Base-by-base conservation (phyloP, 2,797 vertebrate species). In the Helostoma temminkii region DNA sequence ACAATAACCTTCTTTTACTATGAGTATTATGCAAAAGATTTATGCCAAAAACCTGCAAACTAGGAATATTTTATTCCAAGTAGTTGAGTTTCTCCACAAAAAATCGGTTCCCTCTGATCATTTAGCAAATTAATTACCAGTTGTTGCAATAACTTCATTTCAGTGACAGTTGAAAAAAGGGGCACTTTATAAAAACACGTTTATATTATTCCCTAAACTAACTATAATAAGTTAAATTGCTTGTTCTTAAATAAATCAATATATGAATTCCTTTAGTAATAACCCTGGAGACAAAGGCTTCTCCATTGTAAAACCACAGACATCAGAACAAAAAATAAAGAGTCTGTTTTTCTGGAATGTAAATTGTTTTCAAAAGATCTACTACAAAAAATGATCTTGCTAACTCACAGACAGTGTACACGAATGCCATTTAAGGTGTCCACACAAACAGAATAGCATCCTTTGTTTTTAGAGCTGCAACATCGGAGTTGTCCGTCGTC, bases 181-280 rank as follows among this genome's bases (percentile, higher is more conserved):
- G 85, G 78, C 86, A 88, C 74, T 84, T 90, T 86, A 88, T 89
- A 91, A 91, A 91, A 92, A 91, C 88, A 89, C 46, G 66, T 91
- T 95, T 95, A 95, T 95, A 95, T 95, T 94, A 94, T 94, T 90
- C 86, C 88, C 93, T 93, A 94, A 88, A 80, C 93, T 93, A 95
- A 90, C 88, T 91, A 94, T 93, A 93, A 94, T 95, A 95, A 95
- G 93, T 95, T 95, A 95, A 94, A 95, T 95, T 93, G 90, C 86
- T 93, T 92, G 88, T 91, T 90, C 80, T 95, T 95, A 94, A 95
- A 94, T 95, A 94, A 95, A 93, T 93, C 91, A 93, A 94, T 95
- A 94, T 94, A 93, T 94, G 94, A 93, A 91, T 92, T 92, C 82
- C 84, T 91, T 89, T 92, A 88, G 87, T 87, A 92, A 89, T 88